Base-by-base conservation (phyloP, 2,797 vertebrate genomes). In the Lagodon rhomboides region DNA sequence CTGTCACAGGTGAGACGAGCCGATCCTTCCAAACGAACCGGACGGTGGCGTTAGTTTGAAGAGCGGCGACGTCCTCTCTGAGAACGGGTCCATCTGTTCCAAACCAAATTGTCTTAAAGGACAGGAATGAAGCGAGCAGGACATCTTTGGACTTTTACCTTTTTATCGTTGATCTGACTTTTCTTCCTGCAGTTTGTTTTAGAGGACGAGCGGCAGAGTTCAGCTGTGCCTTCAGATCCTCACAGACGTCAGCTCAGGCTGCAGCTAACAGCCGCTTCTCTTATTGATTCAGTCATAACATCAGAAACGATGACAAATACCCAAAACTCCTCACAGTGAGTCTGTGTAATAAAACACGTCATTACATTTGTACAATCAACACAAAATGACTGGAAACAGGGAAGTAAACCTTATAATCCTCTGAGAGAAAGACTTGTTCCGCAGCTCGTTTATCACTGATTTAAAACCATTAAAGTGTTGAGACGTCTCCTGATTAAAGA, bases 61-160 rank as follows among this genome's bases (percentile, higher is more conserved):
- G 30, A 30, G 30, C 43, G 50, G 38, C 44, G 6, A 22, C 22
- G 8, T 43, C 6, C 38, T 55, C 23, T 8, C 10, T 47, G 23
- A 12, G 9, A 34, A 51, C 56, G 23, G 61, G 73, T 67, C 65
- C 69, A 27, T 18, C 23, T 55, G 54, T 41, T 53, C n/a, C 66
- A 65, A 64, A 84, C 79, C 82, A 55, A 53, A 46, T 23, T 68
- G 85, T 85, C 80, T 77, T 66, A 77, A 65, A 1, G 3, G 65
- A 64, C 71, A 68, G 77, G 70, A 5, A 44, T 13, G 30, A 53
- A 80, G 8, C 5, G 0, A 30, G 6, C 51, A 43, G 70, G 56
- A 68, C 6, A 34, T 5, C 44, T 34, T 23, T 43, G 30, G 6
- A 34, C 25, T 53, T 23, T n/a, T 1, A 61, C 68, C 53, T 75